Base-by-base conservation (phyloP, 2,797 vertebrate species). In the Danio albolineatus region DNA sequence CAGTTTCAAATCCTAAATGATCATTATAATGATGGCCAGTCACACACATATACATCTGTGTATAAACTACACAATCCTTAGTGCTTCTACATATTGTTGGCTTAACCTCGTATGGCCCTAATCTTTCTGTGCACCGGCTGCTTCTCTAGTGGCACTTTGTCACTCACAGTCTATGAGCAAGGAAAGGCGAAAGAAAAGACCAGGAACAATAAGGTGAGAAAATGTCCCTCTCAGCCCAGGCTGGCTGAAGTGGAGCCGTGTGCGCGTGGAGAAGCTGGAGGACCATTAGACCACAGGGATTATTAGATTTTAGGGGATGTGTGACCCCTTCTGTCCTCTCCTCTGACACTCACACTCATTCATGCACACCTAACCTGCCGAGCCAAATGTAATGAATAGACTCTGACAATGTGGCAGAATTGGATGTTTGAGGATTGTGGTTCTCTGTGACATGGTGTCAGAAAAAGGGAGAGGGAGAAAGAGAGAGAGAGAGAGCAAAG, bases 101-200 rank as follows among this genome's bases (percentile, higher is more conserved):
- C 90, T 93, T 93, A 93, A 93, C 92, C 93, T 93, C 86, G 88
- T 90, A 89, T 83, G 88, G 90, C 91, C 89, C 90, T 92, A 92
- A 93, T 93, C 90, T 92, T 91, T 92, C 91, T 91, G 88, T 89
- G 87, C 89, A 88, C 90, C 89, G 90, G 83, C 74, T 90, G 90
- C 87, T 90, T 90, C 90, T 91, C 90, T 89, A 90, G 92, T 92
- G 90, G 89, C 90, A 92, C 90, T 94, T 82, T 81, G 84, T 85
- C 91, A 90, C 73, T 76, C 84, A 90, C 44, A 49, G 65, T 66
- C 82, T 83, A 91, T 75, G n/a, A 89, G 19, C 61, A 62, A 36
- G 79, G 17, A 67, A 71, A 66, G 82, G 85, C 28, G 41, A 73
- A 56, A 80, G 51, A 73, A 64, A 77, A 73, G 67, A 53, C 66